Percentiles rank a stretch among this genome's conserved stretches.
phyloP scores from a whole-genome alignment of 1,140 invertebrate genomes.

The Drosophila rufa region DNA sequence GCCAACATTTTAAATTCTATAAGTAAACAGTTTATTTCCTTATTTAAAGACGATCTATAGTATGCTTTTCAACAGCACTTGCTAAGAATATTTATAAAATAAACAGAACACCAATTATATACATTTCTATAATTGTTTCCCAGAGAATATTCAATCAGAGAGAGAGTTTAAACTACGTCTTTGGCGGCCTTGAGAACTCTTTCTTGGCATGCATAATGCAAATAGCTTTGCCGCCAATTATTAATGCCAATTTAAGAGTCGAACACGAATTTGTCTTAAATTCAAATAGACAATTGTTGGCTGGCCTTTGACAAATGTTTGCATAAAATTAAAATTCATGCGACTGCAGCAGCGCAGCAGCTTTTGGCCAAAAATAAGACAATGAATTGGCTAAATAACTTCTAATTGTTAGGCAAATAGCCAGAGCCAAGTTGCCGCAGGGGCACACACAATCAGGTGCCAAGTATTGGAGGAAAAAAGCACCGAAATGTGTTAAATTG shows the following conservation, averaged over 20 bases:
- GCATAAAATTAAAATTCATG: constrained; percentile 79
- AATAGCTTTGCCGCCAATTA: constrained; percentile 61
- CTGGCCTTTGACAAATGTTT: constrained; percentile 68
- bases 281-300: constrained; percentile 27
- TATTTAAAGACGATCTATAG: constrained; percentile 1
- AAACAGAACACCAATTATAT: too few species aligned
- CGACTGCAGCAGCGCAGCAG: constrained; percentile 47
- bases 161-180: constrained; percentile 13
- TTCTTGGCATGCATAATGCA: constrained; percentile 58
- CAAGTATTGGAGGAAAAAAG: constrained; percentile 26
- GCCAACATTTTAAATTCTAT: not conserved
- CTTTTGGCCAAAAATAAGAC: constrained; percentile 62
- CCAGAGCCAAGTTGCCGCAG: constrained; percentile 35
- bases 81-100: not conserved
- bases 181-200: constrained; percentile 52
- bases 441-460: constrained; percentile 27
- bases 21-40: not conserved
- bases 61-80: not conserved
- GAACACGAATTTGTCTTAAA: constrained; percentile 46
- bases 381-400: constrained; percentile 76
- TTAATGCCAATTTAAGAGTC: constrained; percentile 59
- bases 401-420: constrained; percentile 81
- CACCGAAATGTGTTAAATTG: constrained; percentile 75
- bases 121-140: constrained; percentile 1
- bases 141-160: not conserved